phyloP scores from a whole-genome alignment of 2,888 invertebrate species.

The Suillia variegata region DNA sequence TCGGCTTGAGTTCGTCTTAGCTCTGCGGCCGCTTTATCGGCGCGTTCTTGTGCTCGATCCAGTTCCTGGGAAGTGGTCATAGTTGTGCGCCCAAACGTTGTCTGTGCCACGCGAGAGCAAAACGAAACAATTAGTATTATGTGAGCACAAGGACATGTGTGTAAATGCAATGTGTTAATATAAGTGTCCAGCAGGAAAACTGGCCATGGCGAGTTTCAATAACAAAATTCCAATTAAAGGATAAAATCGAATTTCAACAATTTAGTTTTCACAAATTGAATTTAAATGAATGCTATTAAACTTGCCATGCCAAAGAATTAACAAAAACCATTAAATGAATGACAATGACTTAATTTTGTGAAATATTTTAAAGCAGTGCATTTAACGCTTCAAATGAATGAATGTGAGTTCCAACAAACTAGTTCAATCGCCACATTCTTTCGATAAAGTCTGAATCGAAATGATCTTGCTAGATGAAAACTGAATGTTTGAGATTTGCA shows the following conservation, averaged over 20 bases:
- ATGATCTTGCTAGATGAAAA: not conserved
- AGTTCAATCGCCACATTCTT: constrained; percentile 10
- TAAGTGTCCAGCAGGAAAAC: constrained; percentile 6
- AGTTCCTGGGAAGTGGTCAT: constrained; percentile 82
- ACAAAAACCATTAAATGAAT: not conserved
- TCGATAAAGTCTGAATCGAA: not conserved
- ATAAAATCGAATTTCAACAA: no score
- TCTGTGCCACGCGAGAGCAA: constrained; percentile 51
- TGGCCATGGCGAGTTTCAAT: constrained; percentile 24
- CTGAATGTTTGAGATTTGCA: no score
- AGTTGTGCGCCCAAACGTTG: constrained; percentile 81
- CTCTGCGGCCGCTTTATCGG: constrained; percentile 84
- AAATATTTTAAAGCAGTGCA: constrained; percentile 36
- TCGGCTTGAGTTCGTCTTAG: constrained; percentile 88
- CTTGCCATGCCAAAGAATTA: not conserved
- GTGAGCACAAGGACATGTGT: constrained; percentile 2
- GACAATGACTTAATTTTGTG: not conserved
- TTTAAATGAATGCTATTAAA: no score
- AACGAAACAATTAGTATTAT: constrained; percentile 3
- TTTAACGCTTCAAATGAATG: constrained; percentile 44
- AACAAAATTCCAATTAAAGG: no score
- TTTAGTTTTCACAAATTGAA: no score
- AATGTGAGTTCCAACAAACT: constrained; percentile 23
- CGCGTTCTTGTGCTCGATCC: constrained; percentile 81
- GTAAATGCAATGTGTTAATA: not conserved